Conservation (phyloP, 2,113 vertebrate genomes). For the Ceyx cyanopectus region DNA sequence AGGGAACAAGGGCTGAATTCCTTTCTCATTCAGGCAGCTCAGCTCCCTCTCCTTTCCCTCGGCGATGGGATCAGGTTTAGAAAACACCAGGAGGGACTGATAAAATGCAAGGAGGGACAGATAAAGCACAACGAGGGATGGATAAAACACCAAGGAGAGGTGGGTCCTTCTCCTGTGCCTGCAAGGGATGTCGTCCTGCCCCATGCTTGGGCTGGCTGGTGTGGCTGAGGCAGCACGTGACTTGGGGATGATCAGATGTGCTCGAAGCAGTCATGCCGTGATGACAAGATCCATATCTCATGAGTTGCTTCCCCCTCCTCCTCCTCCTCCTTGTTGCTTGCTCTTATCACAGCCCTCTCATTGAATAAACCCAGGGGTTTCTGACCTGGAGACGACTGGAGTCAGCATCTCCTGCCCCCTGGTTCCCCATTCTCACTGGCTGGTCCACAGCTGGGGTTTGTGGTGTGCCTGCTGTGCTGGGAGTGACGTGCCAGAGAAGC, state of each 20-base stretch:
- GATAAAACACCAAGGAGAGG: background rate
- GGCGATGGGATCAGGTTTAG: accelerated
- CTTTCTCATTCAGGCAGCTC: conserved; percentile 52
- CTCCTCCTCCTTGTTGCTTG: background rate
- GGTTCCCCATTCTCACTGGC: accelerated
- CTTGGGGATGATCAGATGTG: background rate
- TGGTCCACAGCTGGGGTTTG: background rate
- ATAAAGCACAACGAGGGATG: background rate
- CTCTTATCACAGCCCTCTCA: background rate
- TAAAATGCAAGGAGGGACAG: background rate
- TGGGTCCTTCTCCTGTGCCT: background rate
- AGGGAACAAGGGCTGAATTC: conserved; percentile 62
- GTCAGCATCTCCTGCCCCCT: background rate
- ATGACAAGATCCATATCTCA: background rate
- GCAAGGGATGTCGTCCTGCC: background rate
- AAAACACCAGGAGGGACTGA: background rate
- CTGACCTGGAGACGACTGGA: background rate
- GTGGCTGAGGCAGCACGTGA: background rate
- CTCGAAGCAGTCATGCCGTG: background rate
- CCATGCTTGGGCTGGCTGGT: accelerated
- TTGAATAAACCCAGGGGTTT: accelerated
- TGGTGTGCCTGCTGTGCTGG: background rate
- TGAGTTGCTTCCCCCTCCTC: background rate
- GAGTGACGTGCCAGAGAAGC: accelerated
- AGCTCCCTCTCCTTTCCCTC: background rate